A percentile compares a stretch with the other conserved stretches of the same genome.
Conservation (phyloP, 1,140 invertebrate genomes). For the Cydia pomonella region DNA sequence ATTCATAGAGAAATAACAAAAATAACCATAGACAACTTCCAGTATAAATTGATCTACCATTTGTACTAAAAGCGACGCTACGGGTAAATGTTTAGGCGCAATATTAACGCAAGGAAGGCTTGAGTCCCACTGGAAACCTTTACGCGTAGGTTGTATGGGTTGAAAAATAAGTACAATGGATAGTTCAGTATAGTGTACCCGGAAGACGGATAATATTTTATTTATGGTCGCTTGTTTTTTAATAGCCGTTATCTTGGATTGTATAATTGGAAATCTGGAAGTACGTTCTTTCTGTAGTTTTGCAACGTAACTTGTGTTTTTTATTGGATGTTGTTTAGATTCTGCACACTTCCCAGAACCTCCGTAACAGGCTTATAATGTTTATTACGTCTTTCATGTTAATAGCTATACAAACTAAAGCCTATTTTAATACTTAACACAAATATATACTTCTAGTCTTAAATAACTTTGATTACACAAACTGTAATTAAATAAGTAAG, state of each 20-base stretch:
- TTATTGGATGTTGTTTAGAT: neutral
- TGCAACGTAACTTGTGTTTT: neutral
- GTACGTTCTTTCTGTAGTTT: neutral
- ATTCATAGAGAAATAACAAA: conserved; percentile 80
- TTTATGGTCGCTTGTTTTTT: conserved; percentile 56
- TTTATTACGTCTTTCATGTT: too few relatives aligned
- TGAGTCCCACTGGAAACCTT: conserved; percentile 48
- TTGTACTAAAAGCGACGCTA: neutral
- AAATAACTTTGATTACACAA: too few relatives aligned
- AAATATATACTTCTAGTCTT: too few relatives aligned
- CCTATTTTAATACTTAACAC: too few relatives aligned
- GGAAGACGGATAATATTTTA: conserved; percentile 74
- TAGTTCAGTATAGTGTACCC: conserved; percentile 67
- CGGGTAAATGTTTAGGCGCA: neutral
- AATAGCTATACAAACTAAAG: too few relatives aligned
- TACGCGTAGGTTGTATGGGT: conserved; percentile 73
- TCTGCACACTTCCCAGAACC: too few relatives aligned
- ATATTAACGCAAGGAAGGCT: conserved; percentile 34
- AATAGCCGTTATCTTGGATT: conserved; percentile 35
- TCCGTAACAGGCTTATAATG: too few relatives aligned
- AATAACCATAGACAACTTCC: conserved; percentile 72
- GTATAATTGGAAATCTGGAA: too few relatives aligned
- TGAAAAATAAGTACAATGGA: conserved; percentile 78
- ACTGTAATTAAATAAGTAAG: too few relatives aligned
- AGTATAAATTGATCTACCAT: conserved; percentile 47